Base-by-base conservation (phyloP, 2,113 vertebrate genomes). In the Etia nguti region DNA sequence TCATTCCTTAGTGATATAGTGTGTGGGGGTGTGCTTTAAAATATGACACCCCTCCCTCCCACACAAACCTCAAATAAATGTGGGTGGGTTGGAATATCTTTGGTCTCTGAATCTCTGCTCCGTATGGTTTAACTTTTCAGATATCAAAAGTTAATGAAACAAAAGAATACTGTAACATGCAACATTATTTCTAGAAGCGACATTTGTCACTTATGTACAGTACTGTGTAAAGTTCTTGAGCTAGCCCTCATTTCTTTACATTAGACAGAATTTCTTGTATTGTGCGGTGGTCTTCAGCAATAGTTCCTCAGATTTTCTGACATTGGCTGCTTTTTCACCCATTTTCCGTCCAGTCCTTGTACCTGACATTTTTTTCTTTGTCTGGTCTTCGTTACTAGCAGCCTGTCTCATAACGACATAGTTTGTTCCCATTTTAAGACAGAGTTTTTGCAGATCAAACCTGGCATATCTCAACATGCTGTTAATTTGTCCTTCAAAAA, bases 1-100 rank as follows among this genome's bases (percentile, higher is more conserved):
- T 94, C 92, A 95, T 89, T 86, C 83, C 68, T 84, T 54, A 54
- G 56, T 68, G 38, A 82, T 81, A 73, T 41, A 50, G 54, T 79
- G 60, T 83, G 73, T 18, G 15, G 60, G 86, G 48, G 86, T 50
- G 48, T 13, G 4, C 13, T 48, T 81, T n/a, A 86, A 84, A 82
- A 73, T 70, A 77, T 88, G 48, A 80, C 82, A 26, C 62, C 29
- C 29, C 10, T 65, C 7, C 34, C 8, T 24, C 24, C 22, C 70
- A 43, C 24, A 29, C 16, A 26, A 34, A 34, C 10, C 70, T 43
- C 43, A 77, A 50, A 77, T 50, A 77, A 77, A 20, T 12, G 16
- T 31, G 43, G 16, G 70, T 75, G 43, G 50, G 70, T 75, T 50
- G 70, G 24, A 75, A 50, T 75, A 75, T 50, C 68, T 48, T 29